phyloP scores from a whole-genome alignment of 2,113 vertebrate species.

The Myotis lucifugus region DNA sequence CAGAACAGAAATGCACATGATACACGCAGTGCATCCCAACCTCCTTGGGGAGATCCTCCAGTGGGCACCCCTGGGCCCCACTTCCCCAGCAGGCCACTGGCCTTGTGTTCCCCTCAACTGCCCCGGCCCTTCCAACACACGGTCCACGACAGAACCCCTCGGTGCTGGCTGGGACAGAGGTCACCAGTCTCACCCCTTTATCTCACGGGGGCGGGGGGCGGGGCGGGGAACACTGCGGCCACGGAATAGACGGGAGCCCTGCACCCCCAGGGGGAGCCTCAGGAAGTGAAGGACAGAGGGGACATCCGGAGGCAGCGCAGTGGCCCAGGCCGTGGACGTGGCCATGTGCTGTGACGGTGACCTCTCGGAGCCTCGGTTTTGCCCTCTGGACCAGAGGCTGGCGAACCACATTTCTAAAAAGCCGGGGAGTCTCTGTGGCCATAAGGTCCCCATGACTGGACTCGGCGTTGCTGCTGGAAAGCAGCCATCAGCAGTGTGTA shows the following conservation, averaged over 20 bases:
- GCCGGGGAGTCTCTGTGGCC: not conserved
- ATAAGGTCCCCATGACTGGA: not conserved
- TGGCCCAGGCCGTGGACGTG: fast-evolving
- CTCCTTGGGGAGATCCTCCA: not conserved
- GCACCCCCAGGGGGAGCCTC: fast-evolving
- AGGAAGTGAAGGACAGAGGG: fast-evolving
- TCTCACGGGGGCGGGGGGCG: not conserved
- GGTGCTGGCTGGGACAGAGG: too few relatives aligned
- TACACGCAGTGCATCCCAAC: fast-evolving
- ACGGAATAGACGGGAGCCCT: fast-evolving
- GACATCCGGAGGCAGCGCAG: fast-evolving
- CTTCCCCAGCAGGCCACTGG: fast-evolving
- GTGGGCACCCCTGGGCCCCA: not conserved
- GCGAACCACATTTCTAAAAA: not conserved
- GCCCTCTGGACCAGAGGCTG: not conserved
- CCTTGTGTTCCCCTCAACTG: too few relatives aligned
- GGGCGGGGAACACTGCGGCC: not conserved
- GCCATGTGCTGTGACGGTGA: fast-evolving
- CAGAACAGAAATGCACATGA: not conserved
- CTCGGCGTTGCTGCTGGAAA: fast-evolving
- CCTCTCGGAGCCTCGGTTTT: not conserved
- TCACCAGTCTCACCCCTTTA: too few relatives aligned
- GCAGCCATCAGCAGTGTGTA: fast-evolving
- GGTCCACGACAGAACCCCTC: too few relatives aligned
- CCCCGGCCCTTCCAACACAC: not conserved